phyloP scores from a whole-genome alignment of 1,140 invertebrate genomes.

The Stegodyphus dumicola region DNA sequence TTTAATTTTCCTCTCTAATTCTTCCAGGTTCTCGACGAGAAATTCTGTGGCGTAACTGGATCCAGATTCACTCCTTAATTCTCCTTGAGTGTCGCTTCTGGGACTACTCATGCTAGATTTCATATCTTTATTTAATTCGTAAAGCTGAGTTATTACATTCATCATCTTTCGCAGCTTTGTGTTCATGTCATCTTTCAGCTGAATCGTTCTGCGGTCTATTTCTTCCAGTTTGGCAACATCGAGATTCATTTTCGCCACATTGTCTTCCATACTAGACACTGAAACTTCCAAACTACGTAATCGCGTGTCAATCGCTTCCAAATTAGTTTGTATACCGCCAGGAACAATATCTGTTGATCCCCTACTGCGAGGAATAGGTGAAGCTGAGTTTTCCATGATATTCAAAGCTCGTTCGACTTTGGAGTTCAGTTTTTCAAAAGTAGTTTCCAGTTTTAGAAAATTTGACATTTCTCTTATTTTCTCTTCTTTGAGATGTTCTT shows the following conservation, averaged over 20 bases:
- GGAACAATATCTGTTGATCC: background rate
- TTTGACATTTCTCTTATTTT: conserved; percentile 39
- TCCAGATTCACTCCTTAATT: background rate
- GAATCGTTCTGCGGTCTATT: conserved; percentile 25
- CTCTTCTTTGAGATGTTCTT: conserved; percentile 47
- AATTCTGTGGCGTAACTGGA: conserved; percentile 14
- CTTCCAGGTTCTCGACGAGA: conserved; percentile 46
- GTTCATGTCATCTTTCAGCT: conserved; percentile 49
- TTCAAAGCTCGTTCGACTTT: conserved; percentile 24
- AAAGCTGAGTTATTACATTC: conserved; percentile 42
- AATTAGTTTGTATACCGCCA: background rate
- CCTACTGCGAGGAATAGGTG: background rate
- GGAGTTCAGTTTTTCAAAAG: conserved; percentile 24
- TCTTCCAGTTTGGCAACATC: conserved; percentile 40
- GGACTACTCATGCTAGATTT: background rate
- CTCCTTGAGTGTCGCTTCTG: background rate
- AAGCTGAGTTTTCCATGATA: background rate
- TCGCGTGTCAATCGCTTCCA: conserved; percentile 7
- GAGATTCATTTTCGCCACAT: conserved; percentile 12
- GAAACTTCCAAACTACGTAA: conserved; percentile 5
- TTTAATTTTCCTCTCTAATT: conserved; percentile 48
- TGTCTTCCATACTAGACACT: conserved; percentile 1
- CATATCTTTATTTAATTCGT: conserved; percentile 57
- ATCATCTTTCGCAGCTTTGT: conserved; percentile 52
- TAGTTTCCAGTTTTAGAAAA: conserved; percentile 23